Base-by-base conservation (phyloP, 2,797 vertebrate genomes). In the Enteromius fasciolatus region DNA sequence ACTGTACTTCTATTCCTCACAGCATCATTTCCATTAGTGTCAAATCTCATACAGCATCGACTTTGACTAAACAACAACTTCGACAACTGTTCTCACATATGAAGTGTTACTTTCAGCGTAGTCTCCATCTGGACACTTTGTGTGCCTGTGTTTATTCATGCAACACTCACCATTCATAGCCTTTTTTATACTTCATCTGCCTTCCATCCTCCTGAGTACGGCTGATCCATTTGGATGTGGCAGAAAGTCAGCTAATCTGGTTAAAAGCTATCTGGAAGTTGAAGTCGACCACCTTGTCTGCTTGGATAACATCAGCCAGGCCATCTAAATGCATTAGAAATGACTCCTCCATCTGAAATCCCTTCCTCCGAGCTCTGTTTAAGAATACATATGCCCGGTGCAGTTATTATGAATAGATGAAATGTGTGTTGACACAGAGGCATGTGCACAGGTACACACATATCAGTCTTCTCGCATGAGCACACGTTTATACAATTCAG, bases 261-360 rank as follows among this genome's bases (percentile, higher is more conserved):
- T 36, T 83, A 84, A 84, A 82, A 78, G 57, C 23, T 85, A 84
- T 89, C 82, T 85, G 81, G 85, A 88, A 85, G 83, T 75, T 44
- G 81, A 90, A 87, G 83, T 61, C 83, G 80, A 83, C 89, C 84
- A 67, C 83, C 85, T 88, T 91, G 91, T 93, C 92, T 89, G 61
- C 52, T 66, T 50, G 28, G 79, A 92, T 94, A 91, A 89, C 86
- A 81, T 94, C 92, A 90, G 61, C 73, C 78, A 36, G 36, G 81
- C 83, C 87, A 87, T 89, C 84, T 83, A 46, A 50, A 83, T 84
- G 85, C 90, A 89, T 91, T 89, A 91, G 41, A 75, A 86, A 87
- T 86, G 88, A 86, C 83, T 83, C 86, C 73, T 69, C 87, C 90
- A 89, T 91, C 87, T 91, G 83, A 50, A 83, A 78, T 79, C 73